A percentile compares a stretch with the other conserved stretches of the same genome.
phyloP scores from a whole-genome alignment of 2,888 invertebrate genomes.

The Siphonodentalium dalli region DNA sequence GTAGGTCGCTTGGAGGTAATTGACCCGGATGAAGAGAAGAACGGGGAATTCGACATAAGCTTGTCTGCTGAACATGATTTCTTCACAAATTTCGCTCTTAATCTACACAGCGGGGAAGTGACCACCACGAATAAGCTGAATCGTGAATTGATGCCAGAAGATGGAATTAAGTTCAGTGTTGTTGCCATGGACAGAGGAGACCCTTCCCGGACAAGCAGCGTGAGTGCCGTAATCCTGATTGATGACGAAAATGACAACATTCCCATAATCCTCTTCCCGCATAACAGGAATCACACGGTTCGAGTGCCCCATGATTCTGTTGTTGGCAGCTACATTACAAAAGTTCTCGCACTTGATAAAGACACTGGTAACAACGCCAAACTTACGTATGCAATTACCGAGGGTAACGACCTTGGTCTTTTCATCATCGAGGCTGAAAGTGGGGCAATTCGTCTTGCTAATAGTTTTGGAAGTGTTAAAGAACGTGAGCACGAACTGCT shows the following conservation, averaged over 20 bases:
- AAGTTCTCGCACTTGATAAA: constrained; percentile 86
- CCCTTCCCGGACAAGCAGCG: constrained; percentile 78
- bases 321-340: constrained; percentile 54
- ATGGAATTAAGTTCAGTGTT: constrained; percentile 85
- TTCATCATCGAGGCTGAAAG: constrained; percentile 64
- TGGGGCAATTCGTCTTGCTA: constrained; percentile 62
- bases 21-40: constrained; percentile 89
- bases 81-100: constrained; percentile 68
- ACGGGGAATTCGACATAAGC: constrained; percentile 73
- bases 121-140: constrained; percentile 83
- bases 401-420: constrained; percentile 64
- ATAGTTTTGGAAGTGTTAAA: constrained; percentile 37
- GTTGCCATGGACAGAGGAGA: constrained; percentile 79
- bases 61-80: constrained; percentile 64
- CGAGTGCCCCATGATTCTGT: constrained; percentile 41
- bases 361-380: constrained; percentile 93
- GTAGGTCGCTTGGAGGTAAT: constrained; percentile 88
- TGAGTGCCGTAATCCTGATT: constrained; percentile 90
- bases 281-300: constrained; percentile 46
- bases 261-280: constrained; percentile 68
- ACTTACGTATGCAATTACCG: constrained; percentile 92
- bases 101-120: constrained; percentile 82
- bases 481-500: constrained; percentile 40
- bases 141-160: constrained; percentile 84
- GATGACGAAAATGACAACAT: constrained; percentile 97